Evolutionary conservation across 92 coral and sea anemone genomes (phyloP), one percentile per base, ranked within the genome.

Genomic region (Palythoa heliodiscus): DNA sequence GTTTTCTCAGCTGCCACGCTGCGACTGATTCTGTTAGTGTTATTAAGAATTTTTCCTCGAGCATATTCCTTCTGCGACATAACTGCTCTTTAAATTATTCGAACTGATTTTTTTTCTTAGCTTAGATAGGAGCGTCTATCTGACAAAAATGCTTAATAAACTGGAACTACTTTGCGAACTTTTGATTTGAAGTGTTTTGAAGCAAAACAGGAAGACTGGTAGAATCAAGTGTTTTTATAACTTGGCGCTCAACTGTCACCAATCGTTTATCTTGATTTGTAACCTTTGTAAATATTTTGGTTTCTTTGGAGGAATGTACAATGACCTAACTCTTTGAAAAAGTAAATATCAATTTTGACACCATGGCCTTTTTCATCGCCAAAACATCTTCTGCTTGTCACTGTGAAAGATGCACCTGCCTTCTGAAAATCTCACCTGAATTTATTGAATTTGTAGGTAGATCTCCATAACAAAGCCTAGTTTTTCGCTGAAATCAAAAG

Each of bases 401-500:
- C 43, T 52, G 14, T 53, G 29, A 5, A 23, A 43, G 16, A 54
- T 52, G 52, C 82, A 54, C 35, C 82, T 29, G 82, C 14, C 82
- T 13, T 55, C 67, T 54, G 40, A 35, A 76, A 53, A 55, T 53
- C 81, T 8, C 52, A 22, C 22, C 50, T 8, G 50, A 43, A 43
- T 43, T 5, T 43, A 43, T 7, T 38, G 20, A 75, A 52, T 76
- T 29, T 54, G 67, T 5, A 24, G 47, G 68, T 20, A 24, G 35
- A 76, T 76, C 82, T 52, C 82, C 82, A 76, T 76, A 54, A 76
- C 82, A 76, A 76, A 53, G 17, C 64, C 64, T 22, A 29, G 13
- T 58, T 20, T 17, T 9, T 17, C 47, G 35, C 16, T 23, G 47
- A 70, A 23, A 23, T 25, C 43, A 74, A 22, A 43, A 47, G 37